A percentile compares a stretch with the other conserved stretches of the same genome.
These are phyloP conservation scores for Climacteris rufus DNA, from an alignment of 2,113 vertebrate genomes.

Conservation along the genomic window DNA sequence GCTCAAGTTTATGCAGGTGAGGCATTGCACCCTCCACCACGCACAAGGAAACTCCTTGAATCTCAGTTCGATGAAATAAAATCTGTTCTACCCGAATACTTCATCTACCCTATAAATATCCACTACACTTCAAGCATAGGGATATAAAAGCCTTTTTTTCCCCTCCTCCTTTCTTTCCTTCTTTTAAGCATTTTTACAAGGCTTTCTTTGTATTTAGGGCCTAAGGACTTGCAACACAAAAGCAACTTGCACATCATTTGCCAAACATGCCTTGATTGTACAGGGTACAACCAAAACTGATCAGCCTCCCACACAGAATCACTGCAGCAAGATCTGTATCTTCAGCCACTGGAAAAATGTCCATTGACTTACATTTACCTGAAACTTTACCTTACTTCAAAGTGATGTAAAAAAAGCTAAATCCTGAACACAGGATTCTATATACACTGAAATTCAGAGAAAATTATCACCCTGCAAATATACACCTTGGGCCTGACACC, in stretches of 20 bases:
- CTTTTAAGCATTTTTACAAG: neutral
- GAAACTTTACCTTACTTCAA: neutral
- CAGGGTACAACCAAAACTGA: neutral
- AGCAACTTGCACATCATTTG: rapidly evolving
- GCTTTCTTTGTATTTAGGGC: neutral
- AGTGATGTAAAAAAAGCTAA: neutral
- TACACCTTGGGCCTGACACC: neutral
- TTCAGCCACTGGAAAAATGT: neutral
- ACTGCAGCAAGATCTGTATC: neutral
- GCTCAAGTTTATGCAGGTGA: neutral
- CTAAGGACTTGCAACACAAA: neutral
- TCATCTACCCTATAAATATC: neutral
- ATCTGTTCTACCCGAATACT: neutral
- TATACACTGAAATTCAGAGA: neutral
- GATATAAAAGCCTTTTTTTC: neutral
- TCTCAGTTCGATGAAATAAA: neutral
- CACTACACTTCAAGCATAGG: neutral
- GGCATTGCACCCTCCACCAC: neutral
- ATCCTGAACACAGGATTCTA: neutral
- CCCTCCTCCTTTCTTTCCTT: neutral
- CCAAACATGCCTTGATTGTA: neutral
- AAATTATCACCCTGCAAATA: neutral
- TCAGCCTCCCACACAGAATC: neutral
- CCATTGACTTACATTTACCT: neutral
- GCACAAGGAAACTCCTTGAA: neutral